Evolutionary conservation across 2,113 vertebrate species (phyloP).

Genomic region (Ariopsis seemanni): DNA sequence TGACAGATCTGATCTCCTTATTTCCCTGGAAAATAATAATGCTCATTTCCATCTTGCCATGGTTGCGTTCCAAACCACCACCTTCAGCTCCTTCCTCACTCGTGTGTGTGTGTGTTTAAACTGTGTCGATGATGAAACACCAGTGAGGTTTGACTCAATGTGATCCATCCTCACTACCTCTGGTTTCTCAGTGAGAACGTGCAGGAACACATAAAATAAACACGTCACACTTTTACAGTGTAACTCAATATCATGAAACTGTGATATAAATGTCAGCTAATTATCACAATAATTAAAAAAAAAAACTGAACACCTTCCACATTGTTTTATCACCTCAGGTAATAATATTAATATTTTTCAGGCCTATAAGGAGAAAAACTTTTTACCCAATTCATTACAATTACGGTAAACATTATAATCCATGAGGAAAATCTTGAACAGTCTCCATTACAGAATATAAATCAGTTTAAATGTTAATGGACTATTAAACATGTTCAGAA

Average conservation of each 20-base stretch:
- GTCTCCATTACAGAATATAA: not conserved
- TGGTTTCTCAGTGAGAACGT: not conserved
- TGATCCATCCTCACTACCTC: not conserved
- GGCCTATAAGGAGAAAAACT: not conserved
- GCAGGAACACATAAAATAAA: not conserved
- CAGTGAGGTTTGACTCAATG: not conserved
- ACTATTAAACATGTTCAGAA: not conserved
- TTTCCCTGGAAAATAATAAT: slow-evolving; percentile 23
- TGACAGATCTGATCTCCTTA: slow-evolving; percentile 1
- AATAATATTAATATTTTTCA: not conserved
- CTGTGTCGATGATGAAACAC: not conserved
- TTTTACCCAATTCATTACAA: not conserved
- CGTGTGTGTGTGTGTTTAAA: not conserved
- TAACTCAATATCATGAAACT: not conserved
- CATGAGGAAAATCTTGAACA: not conserved
- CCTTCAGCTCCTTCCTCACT: not conserved
- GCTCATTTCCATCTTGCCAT: slow-evolving; percentile 11
- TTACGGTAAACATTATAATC: not conserved
- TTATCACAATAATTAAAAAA: not conserved
- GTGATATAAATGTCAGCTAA: not conserved
- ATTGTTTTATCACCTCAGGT: not conserved
- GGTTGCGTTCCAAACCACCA: not conserved
- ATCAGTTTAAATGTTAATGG: not conserved
- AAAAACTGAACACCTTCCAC: not conserved
- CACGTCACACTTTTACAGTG: not conserved